These are phyloP conservation scores for Zalophus californianus DNA, from an alignment of 2,797 vertebrate species.

Conservation along the genomic window DNA sequence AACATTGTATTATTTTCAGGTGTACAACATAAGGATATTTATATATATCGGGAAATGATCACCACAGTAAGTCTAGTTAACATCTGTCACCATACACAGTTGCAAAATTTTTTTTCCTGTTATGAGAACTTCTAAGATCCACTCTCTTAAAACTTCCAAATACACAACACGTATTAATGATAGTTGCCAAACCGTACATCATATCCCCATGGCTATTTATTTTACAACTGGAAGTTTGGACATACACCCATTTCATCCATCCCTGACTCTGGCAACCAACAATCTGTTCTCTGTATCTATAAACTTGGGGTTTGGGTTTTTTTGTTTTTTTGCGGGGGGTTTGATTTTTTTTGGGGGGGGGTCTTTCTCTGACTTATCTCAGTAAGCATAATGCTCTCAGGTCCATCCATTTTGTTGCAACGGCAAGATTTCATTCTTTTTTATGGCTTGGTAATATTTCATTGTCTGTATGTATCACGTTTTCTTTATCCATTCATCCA, in stretches of 20 bases:
- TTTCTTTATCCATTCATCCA: neutral
- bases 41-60: accelerated
- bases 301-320: neutral
- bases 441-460: neutral
- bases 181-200: too few relatives aligned
- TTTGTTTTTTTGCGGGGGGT: neutral
- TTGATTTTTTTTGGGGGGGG: neutral
- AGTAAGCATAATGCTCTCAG: neutral
- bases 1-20: neutral
- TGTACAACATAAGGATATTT: neutral
- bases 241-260: neutral
- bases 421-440: neutral
- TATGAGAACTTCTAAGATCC: neutral
- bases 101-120: too few relatives aligned
- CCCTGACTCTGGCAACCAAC: neutral
- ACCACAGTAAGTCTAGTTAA: neutral
- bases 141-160: neutral
- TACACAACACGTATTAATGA: neutral
- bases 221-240: neutral
- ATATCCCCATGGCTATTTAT: neutral
- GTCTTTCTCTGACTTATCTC: neutral
- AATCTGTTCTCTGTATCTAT: neutral
- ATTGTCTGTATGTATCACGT: neutral
- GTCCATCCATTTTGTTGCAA: neutral
- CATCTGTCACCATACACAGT: accelerated